A percentile compares a stretch with the other conserved stretches of the same genome.
Conservation (phyloP, 2,797 vertebrate genomes). For the Oryzias dopingdopingensis region DNA sequence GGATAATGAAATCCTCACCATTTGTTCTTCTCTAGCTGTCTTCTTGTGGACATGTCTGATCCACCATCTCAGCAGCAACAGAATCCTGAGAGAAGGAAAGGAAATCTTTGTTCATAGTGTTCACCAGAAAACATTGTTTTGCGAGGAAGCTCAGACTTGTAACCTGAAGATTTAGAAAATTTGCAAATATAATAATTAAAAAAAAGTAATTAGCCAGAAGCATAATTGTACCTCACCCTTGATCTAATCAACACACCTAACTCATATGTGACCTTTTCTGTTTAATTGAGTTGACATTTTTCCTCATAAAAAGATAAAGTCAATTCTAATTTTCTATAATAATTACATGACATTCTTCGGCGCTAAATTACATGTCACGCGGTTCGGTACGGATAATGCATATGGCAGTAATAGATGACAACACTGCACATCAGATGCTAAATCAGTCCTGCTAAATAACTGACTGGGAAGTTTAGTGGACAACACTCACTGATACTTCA, state of each 20-base stretch:
- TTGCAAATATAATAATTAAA: background rate
- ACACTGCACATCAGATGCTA: constrained; percentile 19
- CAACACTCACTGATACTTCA: constrained; percentile 85
- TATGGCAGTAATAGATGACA: constrained; percentile 40
- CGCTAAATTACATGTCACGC: constrained; percentile 28
- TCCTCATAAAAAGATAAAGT: constrained; percentile 20
- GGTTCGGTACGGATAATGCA: constrained; percentile 33
- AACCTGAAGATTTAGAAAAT: constrained; percentile 19
- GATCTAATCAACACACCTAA: constrained; percentile 49
- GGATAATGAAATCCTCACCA: constrained; percentile 30
- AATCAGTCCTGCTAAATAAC: constrained; percentile 26
- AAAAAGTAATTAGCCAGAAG: constrained; percentile 27
- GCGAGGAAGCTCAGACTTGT: background rate
- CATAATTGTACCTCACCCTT: constrained; percentile 31
- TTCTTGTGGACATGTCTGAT: constrained; percentile 58
- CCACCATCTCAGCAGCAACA: constrained; percentile 39
- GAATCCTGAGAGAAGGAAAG: constrained; percentile 40
- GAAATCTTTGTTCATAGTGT: constrained; percentile 2
- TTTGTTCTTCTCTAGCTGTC: constrained; percentile 67
- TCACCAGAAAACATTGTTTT: constrained; percentile 4
- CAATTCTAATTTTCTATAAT: constrained; percentile 11
- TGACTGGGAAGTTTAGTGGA: constrained; percentile 10
- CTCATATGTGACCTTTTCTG: constrained; percentile 54
- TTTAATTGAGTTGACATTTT: constrained; percentile 59
- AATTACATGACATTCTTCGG: constrained; percentile 26